Percentiles rank a stretch among this genome's conserved stretches.
These are phyloP conservation scores for Orussus abietinus DNA, from an alignment of 1,140 invertebrate species.

Conservation along the genomic window DNA sequence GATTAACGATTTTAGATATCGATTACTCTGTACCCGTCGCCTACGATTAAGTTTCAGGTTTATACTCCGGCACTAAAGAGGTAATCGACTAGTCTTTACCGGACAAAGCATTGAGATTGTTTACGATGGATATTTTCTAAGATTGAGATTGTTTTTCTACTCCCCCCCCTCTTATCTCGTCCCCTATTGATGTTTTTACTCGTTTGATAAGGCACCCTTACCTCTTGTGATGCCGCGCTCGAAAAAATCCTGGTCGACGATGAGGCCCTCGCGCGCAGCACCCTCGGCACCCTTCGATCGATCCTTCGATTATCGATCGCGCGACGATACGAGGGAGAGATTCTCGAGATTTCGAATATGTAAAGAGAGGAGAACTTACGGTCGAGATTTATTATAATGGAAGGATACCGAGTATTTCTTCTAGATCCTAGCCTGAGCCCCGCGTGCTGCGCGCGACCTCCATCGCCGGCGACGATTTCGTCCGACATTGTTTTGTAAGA, in stretches of 20 bases:
- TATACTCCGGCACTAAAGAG: constrained; percentile 36
- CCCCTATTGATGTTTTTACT: constrained; percentile 13
- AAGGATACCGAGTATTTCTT: no score
- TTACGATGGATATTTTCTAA: constrained; percentile 32
- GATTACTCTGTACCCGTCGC: constrained; percentile 15
- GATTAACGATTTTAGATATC: constrained; percentile 28
- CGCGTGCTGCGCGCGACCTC: constrained; percentile 6
- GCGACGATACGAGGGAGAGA: no score
- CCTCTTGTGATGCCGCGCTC: constrained; percentile 15
- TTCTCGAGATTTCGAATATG: no score
- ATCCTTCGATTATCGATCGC: no score
- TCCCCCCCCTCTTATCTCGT: not conserved
- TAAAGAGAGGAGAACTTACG: no score
- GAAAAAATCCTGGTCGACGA: constrained; percentile 18
- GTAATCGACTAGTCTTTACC: constrained; percentile 49
- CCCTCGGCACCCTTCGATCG: no score
- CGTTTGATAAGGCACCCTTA: constrained; percentile 3
- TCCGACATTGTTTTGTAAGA: constrained; percentile 20
- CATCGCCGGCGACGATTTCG: constrained; percentile 15
- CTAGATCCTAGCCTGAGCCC: no score
- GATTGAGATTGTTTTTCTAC: constrained; percentile 35
- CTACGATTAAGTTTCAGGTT: constrained; percentile 33
- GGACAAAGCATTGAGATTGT: constrained; percentile 47
- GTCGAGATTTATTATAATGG: no score
- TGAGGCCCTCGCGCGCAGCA: constrained; percentile 18